phyloP scores from a whole-genome alignment of 2,113 vertebrate species.

The Ceyx margarethae region DNA sequence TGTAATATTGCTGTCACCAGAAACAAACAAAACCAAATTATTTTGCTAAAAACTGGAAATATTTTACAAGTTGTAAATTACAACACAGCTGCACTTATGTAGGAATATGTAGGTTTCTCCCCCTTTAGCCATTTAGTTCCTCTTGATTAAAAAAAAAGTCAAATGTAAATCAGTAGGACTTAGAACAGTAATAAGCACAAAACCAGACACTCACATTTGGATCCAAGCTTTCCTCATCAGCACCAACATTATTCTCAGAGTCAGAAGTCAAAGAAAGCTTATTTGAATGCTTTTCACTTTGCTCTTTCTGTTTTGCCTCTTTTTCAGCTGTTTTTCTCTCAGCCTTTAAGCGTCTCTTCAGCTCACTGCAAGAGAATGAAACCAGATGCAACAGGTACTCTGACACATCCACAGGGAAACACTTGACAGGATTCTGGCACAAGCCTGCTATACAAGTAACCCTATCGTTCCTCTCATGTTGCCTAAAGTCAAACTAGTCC shows the following conservation, averaged over 20 bases:
- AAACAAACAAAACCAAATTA: background rate
- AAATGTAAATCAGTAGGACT: background rate
- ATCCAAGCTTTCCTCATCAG: constrained; percentile 91
- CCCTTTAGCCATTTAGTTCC: background rate
- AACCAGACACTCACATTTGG: constrained; percentile 84
- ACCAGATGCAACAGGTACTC: background rate
- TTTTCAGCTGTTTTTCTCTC: constrained; percentile 93
- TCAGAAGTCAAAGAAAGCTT: constrained; percentile 26
- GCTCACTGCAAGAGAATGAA: constrained; percentile 79
- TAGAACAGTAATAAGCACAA: background rate
- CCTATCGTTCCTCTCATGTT: background rate
- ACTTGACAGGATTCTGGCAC: background rate
- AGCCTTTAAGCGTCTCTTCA: constrained; percentile 92
- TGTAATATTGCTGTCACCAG: constrained; percentile 91
- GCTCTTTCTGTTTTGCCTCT: constrained; percentile 87
- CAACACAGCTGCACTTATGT: background rate
- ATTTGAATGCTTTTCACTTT: constrained; percentile 69
- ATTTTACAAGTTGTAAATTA: background rate
- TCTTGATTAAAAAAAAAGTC: background rate
- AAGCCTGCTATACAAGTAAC: background rate
- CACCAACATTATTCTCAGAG: constrained; percentile 43
- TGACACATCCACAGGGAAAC: background rate
- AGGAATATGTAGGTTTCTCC: background rate
- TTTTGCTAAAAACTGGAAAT: background rate
- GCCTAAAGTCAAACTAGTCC: background rate